Evolutionary conservation across 2,888 invertebrate genomes (phyloP).

Genomic region (Sceliomorpha sp.): DNA sequence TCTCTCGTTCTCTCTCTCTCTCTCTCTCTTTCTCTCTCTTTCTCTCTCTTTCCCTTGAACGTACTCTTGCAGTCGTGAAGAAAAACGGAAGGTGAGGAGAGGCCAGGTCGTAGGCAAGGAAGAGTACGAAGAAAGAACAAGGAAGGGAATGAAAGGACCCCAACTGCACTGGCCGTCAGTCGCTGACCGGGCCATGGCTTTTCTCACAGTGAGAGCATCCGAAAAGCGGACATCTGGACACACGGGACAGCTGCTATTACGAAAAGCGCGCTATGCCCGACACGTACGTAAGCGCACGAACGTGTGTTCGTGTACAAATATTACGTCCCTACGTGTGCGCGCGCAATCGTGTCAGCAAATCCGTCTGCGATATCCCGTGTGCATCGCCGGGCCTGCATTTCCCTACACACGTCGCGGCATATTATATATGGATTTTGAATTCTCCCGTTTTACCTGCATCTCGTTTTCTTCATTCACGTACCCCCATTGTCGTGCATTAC

Average conservation of each 20-base stretch:
- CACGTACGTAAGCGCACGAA: slow-evolving; percentile 2
- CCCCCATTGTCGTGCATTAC: slow-evolving; percentile 31
- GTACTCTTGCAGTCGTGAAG: slow-evolving; percentile 51
- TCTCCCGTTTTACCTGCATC: slow-evolving; percentile 44
- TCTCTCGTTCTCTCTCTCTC: too few relatives aligned
- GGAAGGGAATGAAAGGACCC: slow-evolving; percentile 35
- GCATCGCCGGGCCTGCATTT: slow-evolving; percentile 36
- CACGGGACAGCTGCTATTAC: slow-evolving; percentile 69
- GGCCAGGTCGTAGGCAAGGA: slow-evolving; percentile 53
- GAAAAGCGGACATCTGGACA: slow-evolving; percentile 77
- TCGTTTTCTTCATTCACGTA: slow-evolving; percentile 18
- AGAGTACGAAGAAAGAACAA: slow-evolving; percentile 41
- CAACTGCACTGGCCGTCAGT: slow-evolving; percentile 29
- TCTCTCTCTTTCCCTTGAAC: too few relatives aligned
- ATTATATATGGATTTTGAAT: slow-evolving; percentile 36
- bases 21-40: too few relatives aligned
- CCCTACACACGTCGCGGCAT: slow-evolving; percentile 1
- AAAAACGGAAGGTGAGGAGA: slow-evolving; percentile 30
- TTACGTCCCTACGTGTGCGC: slow-evolving; percentile 27
- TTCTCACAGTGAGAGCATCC: slow-evolving; percentile 67
- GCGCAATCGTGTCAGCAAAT: slow-evolving; percentile 17
- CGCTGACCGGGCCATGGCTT: slow-evolving; percentile 62
- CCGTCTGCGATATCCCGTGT: slow-evolving; percentile 28
- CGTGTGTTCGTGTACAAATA: slow-evolving; percentile 48
- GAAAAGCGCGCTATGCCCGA: too few relatives aligned